Evolutionary conservation across 2,888 invertebrate genomes (phyloP).

Genomic region (Coremacera marginata): DNA sequence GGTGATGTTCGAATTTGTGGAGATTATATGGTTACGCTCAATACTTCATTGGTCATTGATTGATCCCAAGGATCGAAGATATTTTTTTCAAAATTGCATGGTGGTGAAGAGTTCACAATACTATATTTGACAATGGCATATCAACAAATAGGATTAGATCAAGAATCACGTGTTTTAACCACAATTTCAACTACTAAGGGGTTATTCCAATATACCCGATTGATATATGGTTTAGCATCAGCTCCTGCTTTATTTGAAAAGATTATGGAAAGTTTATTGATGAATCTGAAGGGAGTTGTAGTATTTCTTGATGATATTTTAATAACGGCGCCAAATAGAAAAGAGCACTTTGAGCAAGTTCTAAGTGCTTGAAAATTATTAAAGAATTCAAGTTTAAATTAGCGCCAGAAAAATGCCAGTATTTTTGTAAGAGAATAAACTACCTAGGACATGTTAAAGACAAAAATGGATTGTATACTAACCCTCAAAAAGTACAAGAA

Average conservation of each 20-base stretch:
- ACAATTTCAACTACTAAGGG: slow-evolving; percentile 55
- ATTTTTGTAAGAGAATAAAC: no score
- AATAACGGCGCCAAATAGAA: no score
- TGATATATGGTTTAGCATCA: slow-evolving; percentile 61
- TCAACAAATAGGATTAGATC: slow-evolving; percentile 59
- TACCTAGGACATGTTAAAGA: no score
- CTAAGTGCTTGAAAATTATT: no score
- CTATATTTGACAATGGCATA: slow-evolving; percentile 55
- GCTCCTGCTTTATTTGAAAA: slow-evolving; percentile 63
- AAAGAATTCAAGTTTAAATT: no score
- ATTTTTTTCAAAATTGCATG: slow-evolving; percentile 49
- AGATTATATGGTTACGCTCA: slow-evolving; percentile 50
- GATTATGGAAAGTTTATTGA: slow-evolving; percentile 56
- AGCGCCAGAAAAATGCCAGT: no score
- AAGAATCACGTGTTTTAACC: slow-evolving; percentile 51
- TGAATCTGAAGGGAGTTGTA: slow-evolving; percentile 46
- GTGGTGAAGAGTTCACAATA: slow-evolving; percentile 42
- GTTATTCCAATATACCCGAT: slow-evolving; percentile 42
- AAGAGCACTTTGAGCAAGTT: slow-evolving; percentile 28
- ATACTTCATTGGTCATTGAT: slow-evolving; percentile 51
- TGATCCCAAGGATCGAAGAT: slow-evolving; percentile 55
- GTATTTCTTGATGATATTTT: slow-evolving; percentile 54
- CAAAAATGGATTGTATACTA: no score
- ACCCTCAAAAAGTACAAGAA: no score
- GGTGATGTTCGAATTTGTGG: slow-evolving; percentile 50